These are phyloP conservation scores for Archilochus colubris DNA, from an alignment of 2,113 vertebrate genomes.

Conservation along the genomic window DNA sequence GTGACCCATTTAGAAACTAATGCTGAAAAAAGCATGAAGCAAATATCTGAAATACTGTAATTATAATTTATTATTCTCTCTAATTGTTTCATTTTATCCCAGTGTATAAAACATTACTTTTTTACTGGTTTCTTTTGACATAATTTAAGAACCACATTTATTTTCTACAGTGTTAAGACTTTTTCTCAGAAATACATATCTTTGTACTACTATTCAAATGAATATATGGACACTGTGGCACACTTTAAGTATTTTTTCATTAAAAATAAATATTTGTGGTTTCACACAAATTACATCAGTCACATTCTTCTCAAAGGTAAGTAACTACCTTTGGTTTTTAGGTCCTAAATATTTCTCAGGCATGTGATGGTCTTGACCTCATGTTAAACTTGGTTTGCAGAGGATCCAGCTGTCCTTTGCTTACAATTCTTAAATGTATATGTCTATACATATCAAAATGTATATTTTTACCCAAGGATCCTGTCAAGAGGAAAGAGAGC, in stretches of 20 bases:
- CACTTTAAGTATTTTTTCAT: slow-evolving; percentile 80
- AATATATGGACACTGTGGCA: slow-evolving; percentile 78
- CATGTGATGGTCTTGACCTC: neutral
- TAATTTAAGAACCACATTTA: slow-evolving; percentile 77
- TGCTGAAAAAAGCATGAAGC: slow-evolving; percentile 61
- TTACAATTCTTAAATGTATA: neutral
- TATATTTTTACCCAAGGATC: neutral
- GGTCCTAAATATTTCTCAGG: neutral
- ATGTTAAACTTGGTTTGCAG: neutral
- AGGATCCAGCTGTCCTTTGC: neutral
- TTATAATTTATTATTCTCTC: slow-evolving; percentile 79
- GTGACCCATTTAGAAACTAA: slow-evolving; percentile 53
- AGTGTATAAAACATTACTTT: slow-evolving; percentile 73
- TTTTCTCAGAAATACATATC: slow-evolving; percentile 75
- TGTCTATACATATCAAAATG: too few relatives aligned
- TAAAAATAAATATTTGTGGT: slow-evolving; percentile 81
- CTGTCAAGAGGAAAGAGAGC: neutral
- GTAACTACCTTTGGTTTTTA: neutral
- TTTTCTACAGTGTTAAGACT: slow-evolving; percentile 77
- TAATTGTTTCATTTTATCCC: slow-evolving; percentile 68
- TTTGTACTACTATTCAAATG: slow-evolving; percentile 81
- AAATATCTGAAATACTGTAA: slow-evolving; percentile 73
- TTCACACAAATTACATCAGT: slow-evolving; percentile 70
- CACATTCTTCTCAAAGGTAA: slow-evolving; percentile 49
- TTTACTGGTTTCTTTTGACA: slow-evolving; percentile 73